Conservation (phyloP, 2,113 vertebrate species). For the Tretioscincus oriximinensis region DNA sequence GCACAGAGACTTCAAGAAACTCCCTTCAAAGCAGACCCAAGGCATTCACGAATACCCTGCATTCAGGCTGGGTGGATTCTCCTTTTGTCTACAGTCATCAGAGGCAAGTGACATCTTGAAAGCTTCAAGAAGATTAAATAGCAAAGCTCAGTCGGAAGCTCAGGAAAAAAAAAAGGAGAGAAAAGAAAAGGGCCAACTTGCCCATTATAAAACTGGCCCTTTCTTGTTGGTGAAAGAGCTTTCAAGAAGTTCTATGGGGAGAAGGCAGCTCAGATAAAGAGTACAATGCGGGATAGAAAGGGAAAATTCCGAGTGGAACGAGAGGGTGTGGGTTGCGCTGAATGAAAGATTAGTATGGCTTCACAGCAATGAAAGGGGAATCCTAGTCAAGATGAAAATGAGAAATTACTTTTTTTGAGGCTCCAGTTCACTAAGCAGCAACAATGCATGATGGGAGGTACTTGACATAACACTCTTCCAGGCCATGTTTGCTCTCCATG, state of each 20-base stretch:
- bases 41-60: conserved; percentile 79
- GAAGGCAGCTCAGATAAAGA: conserved; percentile 80
- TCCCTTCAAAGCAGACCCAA: conserved; percentile 83
- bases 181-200: conserved; percentile 83
- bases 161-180: conserved; percentile 63
- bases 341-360: conserved; percentile 87
- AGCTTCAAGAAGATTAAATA: conserved; percentile 94
- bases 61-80: conserved; percentile 83
- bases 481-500: conserved; percentile 87
- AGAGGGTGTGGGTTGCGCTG: conserved; percentile 73
- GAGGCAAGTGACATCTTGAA: conserved; percentile 93
- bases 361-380: conserved; percentile 82
- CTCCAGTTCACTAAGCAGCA: conserved; percentile 89
- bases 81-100: conserved; percentile 85
- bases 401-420: conserved; percentile 91
- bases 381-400: conserved; percentile 88
- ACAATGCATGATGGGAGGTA: conserved; percentile 96
- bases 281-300: conserved; percentile 78
- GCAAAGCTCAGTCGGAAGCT: conserved; percentile 86
- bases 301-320: conserved; percentile 77
- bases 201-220: conserved; percentile 82
- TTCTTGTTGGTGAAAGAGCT: conserved; percentile 83
- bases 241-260: conserved; percentile 82
- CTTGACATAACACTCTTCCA: conserved; percentile 97
- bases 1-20: conserved; percentile 78